phyloP scores from a whole-genome alignment of 2,888 invertebrate species.

The Lithosia quadra region DNA sequence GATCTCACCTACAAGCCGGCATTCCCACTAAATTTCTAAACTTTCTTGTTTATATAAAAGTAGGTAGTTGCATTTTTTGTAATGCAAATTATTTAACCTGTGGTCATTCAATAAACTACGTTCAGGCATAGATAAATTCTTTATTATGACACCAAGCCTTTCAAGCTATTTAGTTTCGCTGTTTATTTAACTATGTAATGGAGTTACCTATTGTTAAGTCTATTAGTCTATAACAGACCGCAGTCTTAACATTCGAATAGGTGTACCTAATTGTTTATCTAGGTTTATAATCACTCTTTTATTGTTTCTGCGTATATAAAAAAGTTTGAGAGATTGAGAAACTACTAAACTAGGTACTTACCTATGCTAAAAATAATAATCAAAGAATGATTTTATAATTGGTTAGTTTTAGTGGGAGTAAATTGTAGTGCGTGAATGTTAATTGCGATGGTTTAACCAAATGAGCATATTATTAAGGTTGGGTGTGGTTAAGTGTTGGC shows the following conservation, averaged over 20 bases:
- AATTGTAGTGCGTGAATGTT: too few species aligned
- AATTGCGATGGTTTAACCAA: too few species aligned
- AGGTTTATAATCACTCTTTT: too few species aligned
- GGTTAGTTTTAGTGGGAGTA: too few species aligned
- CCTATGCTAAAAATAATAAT: too few species aligned
- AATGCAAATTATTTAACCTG: conserved; percentile 19
- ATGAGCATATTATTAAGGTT: too few species aligned
- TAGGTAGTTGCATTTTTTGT: conserved; percentile 41
- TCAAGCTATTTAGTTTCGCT: neutral
- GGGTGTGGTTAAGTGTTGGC: too few species aligned
- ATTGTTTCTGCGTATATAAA: too few species aligned
- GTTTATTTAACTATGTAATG: neutral
- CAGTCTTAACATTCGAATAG: neutral
- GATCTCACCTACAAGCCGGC: conserved; percentile 54
- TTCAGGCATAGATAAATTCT: neutral
- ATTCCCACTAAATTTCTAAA: conserved; percentile 55
- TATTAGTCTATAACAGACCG: neutral
- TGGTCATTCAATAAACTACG: neutral
- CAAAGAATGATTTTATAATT: too few species aligned
- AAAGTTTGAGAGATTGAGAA: too few species aligned
- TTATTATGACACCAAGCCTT: neutral
- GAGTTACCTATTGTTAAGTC: neutral
- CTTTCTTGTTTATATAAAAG: conserved; percentile 48
- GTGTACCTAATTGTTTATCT: too few species aligned
- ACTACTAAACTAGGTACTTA: too few species aligned